Conservation (phyloP, 2,113 vertebrate species). For the Sceloporus undulatus region DNA sequence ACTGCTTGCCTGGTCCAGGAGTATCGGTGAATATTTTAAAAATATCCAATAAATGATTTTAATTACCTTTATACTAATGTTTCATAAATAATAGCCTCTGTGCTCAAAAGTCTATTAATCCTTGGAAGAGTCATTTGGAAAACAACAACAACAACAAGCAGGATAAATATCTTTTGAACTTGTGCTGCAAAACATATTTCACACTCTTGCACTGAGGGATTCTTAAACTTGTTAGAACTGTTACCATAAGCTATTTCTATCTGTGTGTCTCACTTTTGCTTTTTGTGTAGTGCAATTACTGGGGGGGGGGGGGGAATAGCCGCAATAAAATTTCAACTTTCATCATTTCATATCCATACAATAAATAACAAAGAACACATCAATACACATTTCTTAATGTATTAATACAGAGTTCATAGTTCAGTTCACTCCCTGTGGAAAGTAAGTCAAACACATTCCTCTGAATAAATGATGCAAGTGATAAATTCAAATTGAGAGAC, state of each 20-base stretch:
- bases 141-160: constrained; percentile 44
- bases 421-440: constrained; percentile 44
- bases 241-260: constrained; percentile 57
- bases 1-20: constrained; percentile 39
- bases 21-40: constrained; percentile 50
- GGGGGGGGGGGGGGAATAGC: constrained; percentile 2
- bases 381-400: constrained; percentile 49
- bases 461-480: constrained; percentile 29
- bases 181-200: constrained; percentile 46
- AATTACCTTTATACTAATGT: constrained; percentile 41
- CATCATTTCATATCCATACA: constrained; percentile 49
- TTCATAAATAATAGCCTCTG: constrained; percentile 50
- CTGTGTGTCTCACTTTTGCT: constrained; percentile 50
- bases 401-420: constrained; percentile 49
- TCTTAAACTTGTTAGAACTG: not conserved
- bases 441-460: constrained; percentile 49
- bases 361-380: constrained; percentile 59
- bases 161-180: constrained; percentile 64
- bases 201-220: constrained; percentile 52
- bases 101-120: constrained; percentile 48
- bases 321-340: constrained; percentile 58
- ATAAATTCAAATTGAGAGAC: constrained; percentile 48
- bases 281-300: constrained; percentile 52
- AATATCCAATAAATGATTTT: constrained; percentile 47
- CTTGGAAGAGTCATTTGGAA: constrained; percentile 54